Evolutionary conservation across 2,113 vertebrate species (phyloP).

Genomic region (Nothocercus julius): DNA sequence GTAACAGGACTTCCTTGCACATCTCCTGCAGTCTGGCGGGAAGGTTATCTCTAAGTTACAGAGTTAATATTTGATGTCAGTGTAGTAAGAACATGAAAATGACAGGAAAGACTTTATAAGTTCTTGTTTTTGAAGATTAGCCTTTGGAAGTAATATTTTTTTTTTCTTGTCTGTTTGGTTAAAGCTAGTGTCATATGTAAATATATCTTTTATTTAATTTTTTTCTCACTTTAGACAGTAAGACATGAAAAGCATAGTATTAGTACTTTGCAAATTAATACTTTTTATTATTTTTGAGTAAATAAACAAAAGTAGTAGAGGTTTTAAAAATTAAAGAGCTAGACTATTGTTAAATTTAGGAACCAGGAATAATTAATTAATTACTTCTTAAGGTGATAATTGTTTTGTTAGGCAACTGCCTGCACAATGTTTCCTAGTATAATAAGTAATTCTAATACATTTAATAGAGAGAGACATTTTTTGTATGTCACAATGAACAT

Average conservation of each 20-base stretch:
- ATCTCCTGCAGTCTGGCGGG: not conserved
- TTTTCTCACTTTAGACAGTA: not conserved
- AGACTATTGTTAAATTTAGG: slow-evolving; percentile 12
- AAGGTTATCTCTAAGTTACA: not conserved
- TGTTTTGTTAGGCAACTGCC: slow-evolving; percentile 1
- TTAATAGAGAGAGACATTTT: not conserved
- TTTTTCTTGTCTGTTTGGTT: not conserved
- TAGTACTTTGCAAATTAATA: not conserved
- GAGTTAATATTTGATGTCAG: not conserved
- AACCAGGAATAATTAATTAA: not conserved
- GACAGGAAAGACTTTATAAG: not conserved
- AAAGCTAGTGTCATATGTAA: not conserved
- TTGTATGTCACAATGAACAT: not conserved
- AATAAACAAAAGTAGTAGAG: not conserved
- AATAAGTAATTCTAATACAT: not conserved
- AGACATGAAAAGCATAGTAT: not conserved
- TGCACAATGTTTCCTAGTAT: not conserved
- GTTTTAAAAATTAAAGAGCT: not conserved
- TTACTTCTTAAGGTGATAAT: not conserved
- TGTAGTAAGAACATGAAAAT: not conserved
- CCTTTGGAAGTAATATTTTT: not conserved
- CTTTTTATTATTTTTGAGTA: not conserved
- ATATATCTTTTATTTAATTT: not conserved
- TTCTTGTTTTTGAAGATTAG: not conserved
- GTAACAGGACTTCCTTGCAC: not conserved